Percentiles rank a stretch among this genome's conserved stretches.
Conservation (phyloP, 1,140 invertebrate genomes). For the Zaprionus kolodkinae region DNA sequence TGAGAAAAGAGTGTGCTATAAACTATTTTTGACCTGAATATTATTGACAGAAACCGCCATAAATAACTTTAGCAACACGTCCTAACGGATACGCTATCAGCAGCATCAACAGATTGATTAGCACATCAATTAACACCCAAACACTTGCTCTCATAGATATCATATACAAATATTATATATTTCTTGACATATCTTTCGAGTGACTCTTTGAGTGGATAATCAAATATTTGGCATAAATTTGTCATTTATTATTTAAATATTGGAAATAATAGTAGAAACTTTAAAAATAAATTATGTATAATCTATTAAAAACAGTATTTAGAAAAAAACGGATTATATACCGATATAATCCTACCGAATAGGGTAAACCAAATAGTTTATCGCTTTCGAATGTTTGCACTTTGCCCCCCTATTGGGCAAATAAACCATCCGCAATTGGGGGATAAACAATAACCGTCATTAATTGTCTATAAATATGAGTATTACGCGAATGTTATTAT, state of each 20-base stretch:
- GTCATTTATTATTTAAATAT: neutral
- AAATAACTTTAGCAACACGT: neutral
- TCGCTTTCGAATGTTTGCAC: neutral
- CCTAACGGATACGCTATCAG: neutral
- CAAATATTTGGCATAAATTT: neutral
- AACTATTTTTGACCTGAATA: constrained; percentile 7
- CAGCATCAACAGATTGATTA: constrained; percentile 26
- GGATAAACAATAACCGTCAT: constrained; percentile 1
- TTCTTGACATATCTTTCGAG: neutral
- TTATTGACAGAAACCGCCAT: neutral
- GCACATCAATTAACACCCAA: constrained; percentile 26
- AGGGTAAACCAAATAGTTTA: neutral
- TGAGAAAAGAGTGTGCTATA: neutral
- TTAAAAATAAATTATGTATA: too few species aligned
- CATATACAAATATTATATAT: constrained; percentile 1
- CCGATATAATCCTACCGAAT: neutral
- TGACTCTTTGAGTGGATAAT: neutral
- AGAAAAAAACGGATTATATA: too few species aligned
- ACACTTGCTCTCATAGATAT: neutral
- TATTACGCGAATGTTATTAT: constrained; percentile 5
- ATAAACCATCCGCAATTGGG: constrained; percentile 4
- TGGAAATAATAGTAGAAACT: neutral
- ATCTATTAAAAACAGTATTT: too few species aligned
- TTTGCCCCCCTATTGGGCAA: neutral
- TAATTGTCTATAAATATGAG: constrained; percentile 12